Percentiles rank a stretch among this genome's conserved stretches.
phyloP scores from a whole-genome alignment of 2,113 vertebrate species.

The Leucopsar rothschildi region DNA sequence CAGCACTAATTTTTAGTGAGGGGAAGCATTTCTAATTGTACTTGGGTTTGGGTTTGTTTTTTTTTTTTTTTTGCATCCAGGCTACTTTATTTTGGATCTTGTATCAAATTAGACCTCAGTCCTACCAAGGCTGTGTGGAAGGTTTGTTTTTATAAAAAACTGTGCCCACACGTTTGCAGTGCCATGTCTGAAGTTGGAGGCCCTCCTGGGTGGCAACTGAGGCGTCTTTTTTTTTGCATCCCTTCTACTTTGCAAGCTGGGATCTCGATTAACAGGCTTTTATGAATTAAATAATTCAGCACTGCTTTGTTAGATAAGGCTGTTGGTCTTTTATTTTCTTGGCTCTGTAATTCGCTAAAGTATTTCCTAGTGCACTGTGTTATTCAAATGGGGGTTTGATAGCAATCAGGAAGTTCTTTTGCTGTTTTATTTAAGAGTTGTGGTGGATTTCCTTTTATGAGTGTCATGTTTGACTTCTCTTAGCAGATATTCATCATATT shows the following conservation, averaged over 20 bases:
- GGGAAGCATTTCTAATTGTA: neutral
- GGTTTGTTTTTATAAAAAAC: neutral
- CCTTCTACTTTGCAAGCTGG: neutral
- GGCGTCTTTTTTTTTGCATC: neutral
- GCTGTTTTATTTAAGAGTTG: neutral
- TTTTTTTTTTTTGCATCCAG: neutral
- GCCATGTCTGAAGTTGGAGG: fast-evolving
- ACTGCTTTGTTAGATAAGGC: neutral
- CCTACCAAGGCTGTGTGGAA: neutral
- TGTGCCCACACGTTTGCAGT: fast-evolving
- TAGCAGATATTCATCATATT: neutral
- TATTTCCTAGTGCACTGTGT: neutral
- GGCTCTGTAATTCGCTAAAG: neutral
- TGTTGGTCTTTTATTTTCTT: neutral
- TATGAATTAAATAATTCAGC: neutral
- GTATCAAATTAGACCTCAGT: neutral
- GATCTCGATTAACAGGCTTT: neutral
- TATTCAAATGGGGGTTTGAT: neutral
- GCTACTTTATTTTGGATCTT: neutral
- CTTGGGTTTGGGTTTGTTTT: neutral
- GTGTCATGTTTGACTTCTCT: neutral
- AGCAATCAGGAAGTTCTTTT: neutral
- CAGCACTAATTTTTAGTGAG: neutral
- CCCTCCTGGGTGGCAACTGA: neutral
- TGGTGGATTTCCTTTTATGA: neutral